Evolutionary conservation across 1,140 invertebrate genomes (phyloP), one percentile per base, ranked within the genome.

Genomic region (Drosophila kepulauana): DNA sequence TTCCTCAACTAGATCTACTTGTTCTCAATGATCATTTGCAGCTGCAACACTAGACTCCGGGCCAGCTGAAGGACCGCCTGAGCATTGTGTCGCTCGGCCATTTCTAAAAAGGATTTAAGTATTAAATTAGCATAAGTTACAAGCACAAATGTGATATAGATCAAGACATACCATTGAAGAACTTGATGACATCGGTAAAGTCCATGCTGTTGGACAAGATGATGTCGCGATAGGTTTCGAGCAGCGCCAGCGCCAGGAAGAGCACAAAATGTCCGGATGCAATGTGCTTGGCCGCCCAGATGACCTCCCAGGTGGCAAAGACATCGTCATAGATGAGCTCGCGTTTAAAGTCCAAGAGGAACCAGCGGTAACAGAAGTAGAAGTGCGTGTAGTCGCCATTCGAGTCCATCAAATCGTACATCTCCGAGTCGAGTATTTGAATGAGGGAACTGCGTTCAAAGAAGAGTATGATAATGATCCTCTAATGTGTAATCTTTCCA

Each of bases 151-250:
- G 16, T 11, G 3, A 25, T 10, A 48, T 16, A 35, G 20, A 56
- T 45, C 0, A 7, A 8, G 28, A 28, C 46, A 93, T 93, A 98
- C 97, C 98, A 94, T 99, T 99, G 91, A 99, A 99, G 93, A 99
- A 99, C 92, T 98, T 99, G 87, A 99, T 99, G 78, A 99, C 98
- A 93, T 99, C 98, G 0, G 98, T 99, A 92, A 99, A 99, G 92
- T 99, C 98, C 98, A 99, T 99, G 78, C 96, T 95, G 93, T 99
- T 99, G 66, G 97, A 96, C 15, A 99, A 93, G 45, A 99, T 98
- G 69, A 99, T 97, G 90, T 99, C 98, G 57, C 98, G 93, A 92
- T 99, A 99, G 68, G 97, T 97, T 93, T 98, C 97, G 0, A 99
- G 95, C 45, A 99, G 93, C 0, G 98, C 97, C 41, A 99, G 94